Conservation (phyloP, 1,140 invertebrate species). For the Zophobas morio region DNA sequence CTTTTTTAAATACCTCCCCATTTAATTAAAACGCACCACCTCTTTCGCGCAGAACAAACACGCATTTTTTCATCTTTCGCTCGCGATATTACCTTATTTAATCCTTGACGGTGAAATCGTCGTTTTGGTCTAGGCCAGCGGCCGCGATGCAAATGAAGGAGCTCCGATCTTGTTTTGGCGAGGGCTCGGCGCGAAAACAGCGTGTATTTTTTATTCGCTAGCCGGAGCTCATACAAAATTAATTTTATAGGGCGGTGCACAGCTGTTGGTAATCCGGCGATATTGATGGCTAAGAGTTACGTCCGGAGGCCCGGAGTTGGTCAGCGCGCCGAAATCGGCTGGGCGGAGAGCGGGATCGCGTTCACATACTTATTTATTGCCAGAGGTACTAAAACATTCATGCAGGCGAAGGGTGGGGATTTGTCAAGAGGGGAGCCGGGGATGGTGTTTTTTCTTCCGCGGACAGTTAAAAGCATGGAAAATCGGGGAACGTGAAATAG, state of each 20-base stretch:
- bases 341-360: conserved; percentile 45
- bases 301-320: conserved; percentile 30
- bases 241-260: conserved; percentile 49
- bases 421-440: conserved; percentile 15
- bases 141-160: neutral
- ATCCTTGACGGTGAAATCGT: neutral
- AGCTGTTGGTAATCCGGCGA: conserved; percentile 50
- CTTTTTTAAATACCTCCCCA: neutral
- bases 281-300: conserved; percentile 48
- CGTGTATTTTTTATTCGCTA: neutral
- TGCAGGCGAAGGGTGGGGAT: conserved; percentile 29
- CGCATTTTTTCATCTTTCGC: neutral
- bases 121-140: neutral
- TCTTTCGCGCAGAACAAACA: neutral
- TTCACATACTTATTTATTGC: conserved; percentile 50
- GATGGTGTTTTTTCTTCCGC: too few relatives aligned
- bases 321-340: conserved; percentile 37
- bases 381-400: conserved; percentile 49
- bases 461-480: too few relatives aligned
- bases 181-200: neutral
- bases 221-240: conserved; percentile 47
- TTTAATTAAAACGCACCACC: conserved; percentile 3
- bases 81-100: neutral
- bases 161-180: neutral
- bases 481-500: too few relatives aligned